phyloP scores from a whole-genome alignment of 2,888 invertebrate species.

The Cephonodes hylas region DNA sequence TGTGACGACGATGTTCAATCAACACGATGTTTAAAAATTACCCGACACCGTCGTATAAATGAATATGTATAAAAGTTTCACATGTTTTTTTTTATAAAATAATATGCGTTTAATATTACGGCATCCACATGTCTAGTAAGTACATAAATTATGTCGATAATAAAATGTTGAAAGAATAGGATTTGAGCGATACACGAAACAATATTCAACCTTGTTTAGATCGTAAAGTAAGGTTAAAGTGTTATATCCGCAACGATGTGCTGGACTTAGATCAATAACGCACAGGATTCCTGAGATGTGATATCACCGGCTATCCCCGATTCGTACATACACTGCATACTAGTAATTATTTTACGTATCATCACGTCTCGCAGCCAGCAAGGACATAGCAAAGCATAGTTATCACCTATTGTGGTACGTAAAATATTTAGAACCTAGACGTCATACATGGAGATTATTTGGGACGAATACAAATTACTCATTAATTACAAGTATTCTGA shows the following conservation, averaged over 20 bases:
- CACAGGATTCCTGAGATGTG: conserved; percentile 29
- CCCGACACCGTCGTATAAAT: conserved; percentile 58
- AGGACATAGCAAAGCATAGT: conserved; percentile 1
- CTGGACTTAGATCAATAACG: conserved; percentile 28
- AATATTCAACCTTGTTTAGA: conserved; percentile 41
- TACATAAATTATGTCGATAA: conserved; percentile 57
- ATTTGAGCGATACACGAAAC: conserved; percentile 45
- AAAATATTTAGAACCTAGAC: neutral
- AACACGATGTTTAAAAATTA: conserved; percentile 65
- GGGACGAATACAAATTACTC: neutral
- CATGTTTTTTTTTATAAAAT: conserved; percentile 35
- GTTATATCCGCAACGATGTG: conserved; percentile 32
- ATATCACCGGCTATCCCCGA: conserved; percentile 24
- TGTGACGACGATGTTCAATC: conserved; percentile 67
- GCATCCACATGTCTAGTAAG: conserved; percentile 44
- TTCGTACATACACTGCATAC: neutral
- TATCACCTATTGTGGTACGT: neutral
- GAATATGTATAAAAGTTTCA: conserved; percentile 56
- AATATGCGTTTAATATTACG: conserved; percentile 49
- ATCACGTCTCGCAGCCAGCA: neutral
- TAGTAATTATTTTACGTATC: conserved; percentile 3
- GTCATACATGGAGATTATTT: neutral
- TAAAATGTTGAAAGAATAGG: conserved; percentile 50
- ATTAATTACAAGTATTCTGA: neutral
- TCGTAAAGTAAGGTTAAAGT: conserved; percentile 40